Evolutionary conservation across 2,888 invertebrate species (phyloP), one percentile per base, ranked within the genome.

Genomic region (Caenorhabditis sulstoni): DNA sequence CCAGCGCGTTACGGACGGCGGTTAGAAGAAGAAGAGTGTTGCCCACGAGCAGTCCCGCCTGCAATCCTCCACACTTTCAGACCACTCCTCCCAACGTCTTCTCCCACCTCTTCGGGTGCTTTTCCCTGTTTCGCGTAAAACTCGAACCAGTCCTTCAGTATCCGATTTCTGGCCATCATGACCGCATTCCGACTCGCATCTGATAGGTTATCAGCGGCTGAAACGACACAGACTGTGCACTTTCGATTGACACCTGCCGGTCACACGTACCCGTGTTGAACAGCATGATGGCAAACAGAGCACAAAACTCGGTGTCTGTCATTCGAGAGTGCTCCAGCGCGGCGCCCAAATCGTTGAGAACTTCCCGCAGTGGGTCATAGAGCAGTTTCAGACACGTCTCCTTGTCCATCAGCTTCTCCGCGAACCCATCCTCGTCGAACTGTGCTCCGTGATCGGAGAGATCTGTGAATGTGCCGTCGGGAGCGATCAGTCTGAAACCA

Each of bases 241-340:
- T 74, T 66, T 66, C 53, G 64, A 74, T 41, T 59, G 67, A 66
- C 65, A 67, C 49, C 52, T 52, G 20, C 39, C 7, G 14, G 14
- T 20, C 41, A 35, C 20, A 74, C 75, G 35, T 47, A 87, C 86
- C 75, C 45, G 87, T 81, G 62, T 88, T 85, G 61, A 88, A 87
- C 18, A 88, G 66, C 45, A 88, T 70, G 8, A 86, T 73, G 12
- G 85, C 83, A 35, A 85, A 78, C 9, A 86, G 76, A 14, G 82
- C 86, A 58, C 87, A 83, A 62, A 87, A 85, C 59, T 87, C 87
- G 35, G 81, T 77, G 47, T 88, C 88, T 9, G 79, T 83, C 83
- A 85, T 87, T 64, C 74, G 52, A 53, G 82, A 68, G 47, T 83
- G 78, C 49, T 77, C 70, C 82, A 88, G 80, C 0, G 87, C 81